phyloP scores from a whole-genome alignment of 2,797 vertebrate species.

The Garrulus glandarius region DNA sequence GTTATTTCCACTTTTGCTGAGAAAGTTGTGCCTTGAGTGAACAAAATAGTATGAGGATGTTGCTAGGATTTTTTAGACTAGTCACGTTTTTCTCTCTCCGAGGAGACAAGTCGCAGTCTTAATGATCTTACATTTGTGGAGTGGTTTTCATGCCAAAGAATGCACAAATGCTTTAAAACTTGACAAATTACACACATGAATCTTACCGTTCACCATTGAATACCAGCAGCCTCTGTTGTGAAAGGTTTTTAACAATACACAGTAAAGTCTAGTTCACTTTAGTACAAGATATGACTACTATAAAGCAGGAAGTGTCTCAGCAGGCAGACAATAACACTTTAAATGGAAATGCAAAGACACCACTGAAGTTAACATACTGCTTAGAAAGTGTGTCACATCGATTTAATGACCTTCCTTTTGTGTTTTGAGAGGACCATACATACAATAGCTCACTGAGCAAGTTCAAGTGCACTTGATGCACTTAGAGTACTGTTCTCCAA shows the following conservation, averaged over 20 bases:
- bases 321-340: slow-evolving; percentile 25
- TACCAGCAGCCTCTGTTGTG: not conserved
- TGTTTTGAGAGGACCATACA: not conserved
- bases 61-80: not conserved
- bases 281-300: not conserved
- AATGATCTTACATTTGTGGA: not conserved
- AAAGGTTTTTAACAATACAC: not conserved
- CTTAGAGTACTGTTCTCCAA: not conserved
- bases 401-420: slow-evolving; percentile 6
- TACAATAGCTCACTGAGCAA: not conserved
- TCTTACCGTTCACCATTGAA: not conserved
- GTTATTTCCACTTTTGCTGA: slow-evolving; percentile 50
- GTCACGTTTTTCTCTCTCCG: not conserved
- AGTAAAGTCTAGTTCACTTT: not conserved
- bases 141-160: not conserved
- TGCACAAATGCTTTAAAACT: not conserved
- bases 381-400: not conserved
- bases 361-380: not conserved
- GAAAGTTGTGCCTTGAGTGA: slow-evolving; percentile 61
- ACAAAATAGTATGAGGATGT: slow-evolving; percentile 18
- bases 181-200: not conserved
- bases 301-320: not conserved
- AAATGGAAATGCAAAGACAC: slow-evolving; percentile 10
- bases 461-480: slow-evolving; percentile 5
- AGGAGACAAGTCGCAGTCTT: not conserved